These are phyloP conservation scores for Coptodon rendalli DNA, from an alignment of 2,113 vertebrate species.

Conservation along the genomic window DNA sequence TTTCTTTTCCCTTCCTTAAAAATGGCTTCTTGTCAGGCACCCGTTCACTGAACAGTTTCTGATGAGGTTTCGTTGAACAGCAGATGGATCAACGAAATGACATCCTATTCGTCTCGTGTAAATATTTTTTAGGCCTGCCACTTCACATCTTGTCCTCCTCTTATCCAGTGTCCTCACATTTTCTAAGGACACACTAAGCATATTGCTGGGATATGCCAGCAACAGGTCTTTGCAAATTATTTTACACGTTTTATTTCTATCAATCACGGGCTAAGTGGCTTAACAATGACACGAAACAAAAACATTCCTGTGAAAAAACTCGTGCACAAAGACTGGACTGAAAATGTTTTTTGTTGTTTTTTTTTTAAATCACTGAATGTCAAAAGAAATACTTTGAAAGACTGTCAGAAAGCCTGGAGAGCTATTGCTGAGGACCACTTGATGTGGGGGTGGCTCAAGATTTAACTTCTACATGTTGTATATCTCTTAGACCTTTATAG, in stretches of 20 bases:
- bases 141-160: background rate
- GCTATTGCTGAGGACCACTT: background rate
- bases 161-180: background rate
- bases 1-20: background rate
- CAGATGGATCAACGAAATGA: background rate
- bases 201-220: background rate
- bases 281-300: background rate
- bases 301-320: background rate
- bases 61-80: background rate
- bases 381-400: background rate
- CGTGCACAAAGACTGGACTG: background rate
- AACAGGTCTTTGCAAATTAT: background rate
- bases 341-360: background rate
- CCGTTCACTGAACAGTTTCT: background rate
- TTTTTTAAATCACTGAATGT: background rate
- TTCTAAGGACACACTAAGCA: background rate
- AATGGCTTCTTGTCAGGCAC: background rate
- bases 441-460: background rate
- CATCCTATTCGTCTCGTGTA: background rate
- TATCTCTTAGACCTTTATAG: background rate
- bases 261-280: background rate
- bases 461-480: background rate
- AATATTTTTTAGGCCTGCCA: background rate
- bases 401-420: background rate
- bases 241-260: background rate